Percentiles rank a stretch among this genome's conserved stretches.
phyloP scores from a whole-genome alignment of 2,113 vertebrate species.

The Melanostigma gelatinosum region DNA sequence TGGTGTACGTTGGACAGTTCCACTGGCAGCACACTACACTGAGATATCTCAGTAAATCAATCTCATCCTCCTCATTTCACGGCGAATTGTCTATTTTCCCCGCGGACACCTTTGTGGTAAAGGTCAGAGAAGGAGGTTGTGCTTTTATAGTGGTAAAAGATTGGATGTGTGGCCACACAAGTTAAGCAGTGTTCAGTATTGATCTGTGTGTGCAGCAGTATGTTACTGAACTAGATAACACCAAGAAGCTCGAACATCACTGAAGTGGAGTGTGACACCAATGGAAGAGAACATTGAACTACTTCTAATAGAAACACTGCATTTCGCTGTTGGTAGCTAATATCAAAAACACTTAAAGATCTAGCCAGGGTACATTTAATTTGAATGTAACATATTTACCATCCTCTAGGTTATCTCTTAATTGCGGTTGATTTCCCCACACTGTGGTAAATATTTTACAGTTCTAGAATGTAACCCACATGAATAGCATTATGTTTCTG shows the following conservation, averaged over 20 bases:
- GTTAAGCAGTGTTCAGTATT: conserved; percentile 48
- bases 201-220: conserved; percentile 45
- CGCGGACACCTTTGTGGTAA: conserved; percentile 27
- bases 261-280: conserved; percentile 2
- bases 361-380: not conserved
- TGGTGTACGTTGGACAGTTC: conserved; percentile 14
- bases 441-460: not conserved
- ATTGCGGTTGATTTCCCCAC: conserved; percentile 1
- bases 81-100: conserved; percentile 56
- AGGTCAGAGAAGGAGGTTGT: conserved; percentile 57
- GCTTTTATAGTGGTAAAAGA: conserved; percentile 49
- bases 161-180: conserved; percentile 45
- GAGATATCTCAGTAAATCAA: conserved; percentile 49
- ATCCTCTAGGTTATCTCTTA: not conserved
- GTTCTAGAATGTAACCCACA: not conserved
- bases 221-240: conserved; percentile 25
- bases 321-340: not conserved
- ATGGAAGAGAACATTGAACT: conserved; percentile 3
- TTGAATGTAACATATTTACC: not conserved
- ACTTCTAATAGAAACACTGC: not conserved
- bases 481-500: not conserved
- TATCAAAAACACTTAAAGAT: not conserved
- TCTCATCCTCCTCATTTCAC: conserved; percentile 58
- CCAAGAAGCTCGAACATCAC: conserved; percentile 42
- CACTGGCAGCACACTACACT: not conserved